These are phyloP conservation scores for Eilema caniola DNA, from an alignment of 2,888 invertebrate species.

Conservation along the genomic window DNA sequence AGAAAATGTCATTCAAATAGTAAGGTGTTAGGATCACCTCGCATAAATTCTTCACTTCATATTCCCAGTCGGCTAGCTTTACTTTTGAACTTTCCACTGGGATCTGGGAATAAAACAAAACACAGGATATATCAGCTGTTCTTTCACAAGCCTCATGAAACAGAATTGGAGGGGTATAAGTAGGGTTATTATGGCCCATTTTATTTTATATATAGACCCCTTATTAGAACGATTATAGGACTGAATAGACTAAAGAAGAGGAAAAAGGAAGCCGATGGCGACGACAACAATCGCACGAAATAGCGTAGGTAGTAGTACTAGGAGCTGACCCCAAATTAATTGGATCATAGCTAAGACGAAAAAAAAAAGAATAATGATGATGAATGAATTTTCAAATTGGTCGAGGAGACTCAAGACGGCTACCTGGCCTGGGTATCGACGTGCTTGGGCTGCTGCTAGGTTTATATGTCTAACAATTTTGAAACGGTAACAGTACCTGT, in stretches of 20 bases:
- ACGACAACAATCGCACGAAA: neutral
- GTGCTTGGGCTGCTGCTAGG: neutral
- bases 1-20: constrained; percentile 17
- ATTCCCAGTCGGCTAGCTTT: constrained; percentile 49
- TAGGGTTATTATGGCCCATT: neutral
- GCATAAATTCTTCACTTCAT: constrained; percentile 46
- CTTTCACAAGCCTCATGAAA: constrained; percentile 2
- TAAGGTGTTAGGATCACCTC: constrained; percentile 41
- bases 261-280: neutral
- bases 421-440: no score
- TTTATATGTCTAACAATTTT: neutral
- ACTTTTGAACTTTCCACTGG: constrained; percentile 48
- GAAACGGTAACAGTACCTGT: constrained; percentile 60
- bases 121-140: constrained; percentile 29
- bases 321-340: no score
- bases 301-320: no score
- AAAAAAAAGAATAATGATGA: no score
- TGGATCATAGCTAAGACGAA: no score
- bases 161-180: neutral
- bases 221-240: no score
- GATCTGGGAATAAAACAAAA: constrained; percentile 50
- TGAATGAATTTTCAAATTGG: no score
- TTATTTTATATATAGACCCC: no score
- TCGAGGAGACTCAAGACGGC: no score
- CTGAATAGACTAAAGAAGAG: no score